Evolutionary conservation across 2,797 vertebrate species (phyloP).

Genomic region (Coreius guichenoti): DNA sequence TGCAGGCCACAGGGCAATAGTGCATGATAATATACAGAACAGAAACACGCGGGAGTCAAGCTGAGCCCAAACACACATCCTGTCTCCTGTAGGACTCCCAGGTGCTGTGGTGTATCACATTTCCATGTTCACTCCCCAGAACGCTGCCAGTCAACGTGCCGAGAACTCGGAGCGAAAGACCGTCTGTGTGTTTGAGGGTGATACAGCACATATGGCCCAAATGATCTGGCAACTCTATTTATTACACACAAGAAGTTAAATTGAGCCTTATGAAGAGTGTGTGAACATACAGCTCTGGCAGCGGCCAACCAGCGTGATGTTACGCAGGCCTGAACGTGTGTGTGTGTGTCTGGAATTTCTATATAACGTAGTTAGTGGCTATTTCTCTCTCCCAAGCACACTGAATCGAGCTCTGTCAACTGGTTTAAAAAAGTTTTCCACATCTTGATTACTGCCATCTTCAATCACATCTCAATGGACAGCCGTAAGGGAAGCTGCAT

Average conservation of each 20-base stretch:
- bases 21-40: slow-evolving; percentile 50
- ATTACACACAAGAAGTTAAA: slow-evolving; percentile 67
- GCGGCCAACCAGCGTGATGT: slow-evolving; percentile 49
- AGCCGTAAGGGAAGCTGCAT: slow-evolving; percentile 63
- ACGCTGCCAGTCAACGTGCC: slow-evolving; percentile 58
- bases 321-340: slow-evolving; percentile 53
- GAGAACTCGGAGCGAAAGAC: slow-evolving; percentile 17
- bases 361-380: slow-evolving; percentile 24
- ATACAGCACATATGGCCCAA: slow-evolving; percentile 63
- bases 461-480: slow-evolving; percentile 62
- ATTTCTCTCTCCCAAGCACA: slow-evolving; percentile 29
- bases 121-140: slow-evolving; percentile 63
- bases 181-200: slow-evolving; percentile 39
- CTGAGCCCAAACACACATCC: slow-evolving; percentile 62
- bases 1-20: slow-evolving; percentile 38
- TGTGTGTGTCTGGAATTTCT: slow-evolving; percentile 50
- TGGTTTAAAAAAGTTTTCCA: slow-evolving; percentile 52
- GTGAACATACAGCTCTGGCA: slow-evolving; percentile 55
- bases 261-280: slow-evolving; percentile 59
- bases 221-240: slow-evolving; percentile 68
- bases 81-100: slow-evolving; percentile 62
- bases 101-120: slow-evolving; percentile 59
- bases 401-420: slow-evolving; percentile 51
- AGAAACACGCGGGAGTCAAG: slow-evolving; percentile 52
- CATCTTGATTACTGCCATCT: slow-evolving; percentile 64